Conservation (phyloP, 2,888 invertebrate species). For the Coelogynopora nodosa region DNA sequence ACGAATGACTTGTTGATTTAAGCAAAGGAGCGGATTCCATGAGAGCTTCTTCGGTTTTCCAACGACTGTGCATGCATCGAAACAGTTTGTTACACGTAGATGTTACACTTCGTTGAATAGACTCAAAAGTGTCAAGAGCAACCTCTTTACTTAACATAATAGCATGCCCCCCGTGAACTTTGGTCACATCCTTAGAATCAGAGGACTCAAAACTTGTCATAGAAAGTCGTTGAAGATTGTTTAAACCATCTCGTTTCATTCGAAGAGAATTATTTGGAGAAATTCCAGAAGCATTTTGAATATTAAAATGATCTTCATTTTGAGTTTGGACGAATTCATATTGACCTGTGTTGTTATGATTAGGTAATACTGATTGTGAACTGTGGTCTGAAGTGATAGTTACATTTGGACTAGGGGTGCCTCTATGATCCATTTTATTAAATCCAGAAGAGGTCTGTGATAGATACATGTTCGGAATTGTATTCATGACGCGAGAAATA, state of each 20-base stretch:
- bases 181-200: background rate
- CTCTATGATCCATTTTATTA: no score
- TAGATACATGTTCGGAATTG: background rate
- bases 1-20: background rate
- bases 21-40: background rate
- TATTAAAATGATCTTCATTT: background rate
- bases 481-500: background rate
- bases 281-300: background rate
- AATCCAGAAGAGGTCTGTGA: no score
- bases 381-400: background rate
- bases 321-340: background rate
- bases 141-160: conserved; percentile 5
- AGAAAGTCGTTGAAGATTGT: background rate
- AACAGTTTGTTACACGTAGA: conserved; percentile 12
- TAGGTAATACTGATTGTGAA: background rate
- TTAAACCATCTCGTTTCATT: background rate
- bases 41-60: conserved; percentile 37
- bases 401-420: background rate
- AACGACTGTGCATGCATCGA: conserved; percentile 32
- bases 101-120: background rate
- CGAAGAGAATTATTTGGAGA: background rate
- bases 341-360: background rate
- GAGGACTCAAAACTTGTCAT: conserved; percentile 2
- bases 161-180: background rate
- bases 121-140: conserved; percentile 18